A percentile compares a stretch with the other conserved stretches of the same genome.
These are phyloP conservation scores for Pterocles gutturalis DNA, from an alignment of 2,113 vertebrate genomes.

Conservation along the genomic window DNA sequence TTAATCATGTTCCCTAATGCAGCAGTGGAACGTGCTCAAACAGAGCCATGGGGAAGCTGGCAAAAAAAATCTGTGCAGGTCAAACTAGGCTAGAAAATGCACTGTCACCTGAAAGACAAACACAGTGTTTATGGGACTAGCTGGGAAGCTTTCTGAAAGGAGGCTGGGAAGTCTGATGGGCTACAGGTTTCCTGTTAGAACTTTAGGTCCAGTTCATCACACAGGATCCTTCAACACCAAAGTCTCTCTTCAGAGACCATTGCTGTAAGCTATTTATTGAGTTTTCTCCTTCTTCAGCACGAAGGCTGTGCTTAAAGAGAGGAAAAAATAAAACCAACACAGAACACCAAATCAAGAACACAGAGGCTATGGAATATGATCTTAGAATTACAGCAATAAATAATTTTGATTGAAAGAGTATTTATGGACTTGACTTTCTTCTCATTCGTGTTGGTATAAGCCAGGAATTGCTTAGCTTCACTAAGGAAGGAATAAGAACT, in stretches of 20 bases:
- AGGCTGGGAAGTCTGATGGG: not conserved
- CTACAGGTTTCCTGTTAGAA: not conserved
- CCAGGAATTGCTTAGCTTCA: not conserved
- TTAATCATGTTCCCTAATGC: not conserved
- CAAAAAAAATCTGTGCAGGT: not conserved
- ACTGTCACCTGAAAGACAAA: not conserved
- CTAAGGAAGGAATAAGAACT: not conserved
- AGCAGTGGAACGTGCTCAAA: not conserved
- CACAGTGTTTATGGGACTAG: not conserved
- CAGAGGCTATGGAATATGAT: not conserved
- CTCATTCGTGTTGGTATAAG: not conserved
- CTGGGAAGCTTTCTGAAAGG: not conserved
- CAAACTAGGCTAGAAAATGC: not conserved
- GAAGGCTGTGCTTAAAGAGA: not conserved
- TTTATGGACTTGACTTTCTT: not conserved
- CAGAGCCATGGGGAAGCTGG: not conserved
- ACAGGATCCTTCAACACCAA: accelerated
- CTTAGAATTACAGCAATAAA: not conserved
- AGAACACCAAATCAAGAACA: not conserved
- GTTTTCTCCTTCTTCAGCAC: not conserved
- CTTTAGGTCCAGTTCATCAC: not conserved
- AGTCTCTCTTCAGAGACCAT: not conserved
- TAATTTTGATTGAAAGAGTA: not conserved
- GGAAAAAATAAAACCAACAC: not conserved
- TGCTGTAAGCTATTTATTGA: not conserved